Evolutionary conservation across 2,797 vertebrate genomes (phyloP), one percentile per base, ranked within the genome.

Genomic region (Myotis planiceps): DNA sequence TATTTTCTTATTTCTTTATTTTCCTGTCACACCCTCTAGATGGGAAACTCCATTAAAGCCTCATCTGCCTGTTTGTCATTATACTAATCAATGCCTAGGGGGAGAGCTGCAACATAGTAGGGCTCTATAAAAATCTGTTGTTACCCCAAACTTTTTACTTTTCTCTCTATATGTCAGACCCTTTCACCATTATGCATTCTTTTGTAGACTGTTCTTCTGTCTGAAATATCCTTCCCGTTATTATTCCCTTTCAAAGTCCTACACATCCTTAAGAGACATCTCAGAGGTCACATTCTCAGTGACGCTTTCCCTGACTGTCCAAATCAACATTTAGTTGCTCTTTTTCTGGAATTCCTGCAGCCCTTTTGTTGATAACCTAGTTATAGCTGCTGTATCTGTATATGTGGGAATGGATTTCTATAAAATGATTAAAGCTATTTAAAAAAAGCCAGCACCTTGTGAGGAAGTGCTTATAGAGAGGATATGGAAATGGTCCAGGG

Each of bases 321-420:
- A 14, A 32, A 68, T 25, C 37, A 58, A 15, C 21, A 25, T 3
- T 55, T 53, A 16, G 25, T 53, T 65, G 63, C 21, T 68, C 51
- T 29, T 49, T 60, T 53, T 71, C 82, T 72, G 69, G 29, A 21
- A 29, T 19, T 49, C 49, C 37, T 21, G 5, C 0, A 88, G 65
- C 5, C 10, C 34, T 29, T 92, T 83, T 72, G 53, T 65, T 49
- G 78, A 92, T 78, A 85, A 37, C n/a, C 58, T 79, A 47, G 23
- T 92, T 76, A 65, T 0, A 45, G 21, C 29, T 81, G 2, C 80
- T 79, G 75, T 55, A 83, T 65, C 42, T 51, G 18, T 29, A 6
- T 32, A 82, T 87, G 39, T 92, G 66, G 32, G 29, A 84, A 34
- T n/a, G 21, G 21, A 27, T 88, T 93, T 95, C 81, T 83, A 37